phyloP scores from a whole-genome alignment of 1,140 invertebrate species.

The Delia radicum region DNA sequence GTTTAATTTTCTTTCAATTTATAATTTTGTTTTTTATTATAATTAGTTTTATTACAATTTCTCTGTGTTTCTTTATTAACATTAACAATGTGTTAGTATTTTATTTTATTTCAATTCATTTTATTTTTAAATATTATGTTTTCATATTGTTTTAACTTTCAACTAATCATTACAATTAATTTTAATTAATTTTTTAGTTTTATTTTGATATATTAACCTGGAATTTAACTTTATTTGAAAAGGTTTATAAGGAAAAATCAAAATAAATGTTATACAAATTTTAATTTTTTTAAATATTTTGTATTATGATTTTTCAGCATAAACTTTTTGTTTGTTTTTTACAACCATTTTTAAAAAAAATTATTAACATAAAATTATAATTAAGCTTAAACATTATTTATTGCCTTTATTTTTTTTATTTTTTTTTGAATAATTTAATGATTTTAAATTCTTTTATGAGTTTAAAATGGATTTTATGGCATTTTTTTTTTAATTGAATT shows the following conservation, averaged over 20 bases:
- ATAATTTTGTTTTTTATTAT: not conserved
- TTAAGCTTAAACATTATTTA: conserved; percentile 22
- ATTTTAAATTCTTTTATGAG: too few species aligned
- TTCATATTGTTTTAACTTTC: not conserved
- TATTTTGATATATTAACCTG: conserved; percentile 3
- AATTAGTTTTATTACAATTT: not conserved
- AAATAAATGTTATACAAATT: not conserved
- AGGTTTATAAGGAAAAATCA: not conserved
- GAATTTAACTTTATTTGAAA: not conserved
- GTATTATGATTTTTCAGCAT: not conserved
- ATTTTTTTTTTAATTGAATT: too few species aligned
- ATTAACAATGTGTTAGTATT: conserved; percentile 17
- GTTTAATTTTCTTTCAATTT: not conserved
- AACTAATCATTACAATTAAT: not conserved
- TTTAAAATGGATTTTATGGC: too few species aligned
- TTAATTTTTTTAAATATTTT: not conserved
- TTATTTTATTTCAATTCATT: conserved; percentile 1
- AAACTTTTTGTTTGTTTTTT: not conserved
- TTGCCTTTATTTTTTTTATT: conserved; percentile 2
- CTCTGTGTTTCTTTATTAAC: not conserved
- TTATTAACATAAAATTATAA: not conserved
- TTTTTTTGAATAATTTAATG: not conserved
- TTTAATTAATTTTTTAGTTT: not conserved
- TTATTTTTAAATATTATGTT: not conserved
- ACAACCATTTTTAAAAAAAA: conserved; percentile 14